Conservation (phyloP, 1,140 invertebrate species). For the Phymorhynchus buccinoides region DNA sequence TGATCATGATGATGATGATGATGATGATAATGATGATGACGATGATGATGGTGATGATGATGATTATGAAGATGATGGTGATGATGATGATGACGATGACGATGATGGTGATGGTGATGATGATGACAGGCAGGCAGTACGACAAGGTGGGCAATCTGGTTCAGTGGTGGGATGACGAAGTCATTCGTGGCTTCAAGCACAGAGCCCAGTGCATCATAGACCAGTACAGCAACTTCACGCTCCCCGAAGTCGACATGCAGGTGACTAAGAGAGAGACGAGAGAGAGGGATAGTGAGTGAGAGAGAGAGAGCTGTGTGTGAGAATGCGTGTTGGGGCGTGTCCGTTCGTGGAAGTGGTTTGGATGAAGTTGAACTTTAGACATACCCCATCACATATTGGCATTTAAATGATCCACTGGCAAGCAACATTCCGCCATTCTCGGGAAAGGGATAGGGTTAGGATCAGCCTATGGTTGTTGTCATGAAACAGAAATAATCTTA, state of each 20-base stretch:
- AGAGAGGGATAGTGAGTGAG: background rate
- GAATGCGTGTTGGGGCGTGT: background rate
- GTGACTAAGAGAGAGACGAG: background rate
- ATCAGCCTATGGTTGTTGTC: too few relatives aligned
- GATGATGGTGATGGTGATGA: too few relatives aligned
- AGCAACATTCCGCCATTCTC: too few relatives aligned
- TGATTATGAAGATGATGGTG: too few relatives aligned
- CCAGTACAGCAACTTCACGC: slow-evolving; percentile 29
- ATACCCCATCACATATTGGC: too few relatives aligned
- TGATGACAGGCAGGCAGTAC: slow-evolving; percentile 21
- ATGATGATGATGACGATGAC: too few relatives aligned
- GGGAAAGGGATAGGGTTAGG: too few relatives aligned
- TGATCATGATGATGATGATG: too few relatives aligned
- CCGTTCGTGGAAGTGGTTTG: background rate
- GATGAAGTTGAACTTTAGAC: background rate
- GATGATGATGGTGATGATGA: too few relatives aligned
- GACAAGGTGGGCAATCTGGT: slow-evolving; percentile 24
- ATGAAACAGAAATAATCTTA: too few relatives aligned
- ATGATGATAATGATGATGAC: too few relatives aligned
- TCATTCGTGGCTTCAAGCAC: background rate
- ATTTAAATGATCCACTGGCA: too few relatives aligned
- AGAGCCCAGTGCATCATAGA: slow-evolving; percentile 37
- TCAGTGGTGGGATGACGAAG: slow-evolving; percentile 24
- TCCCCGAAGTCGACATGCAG: slow-evolving; percentile 21
- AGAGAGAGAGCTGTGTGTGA: background rate